Evolutionary conservation across 2,888 invertebrate species (phyloP).

Genomic region (Isoperla grammatica): DNA sequence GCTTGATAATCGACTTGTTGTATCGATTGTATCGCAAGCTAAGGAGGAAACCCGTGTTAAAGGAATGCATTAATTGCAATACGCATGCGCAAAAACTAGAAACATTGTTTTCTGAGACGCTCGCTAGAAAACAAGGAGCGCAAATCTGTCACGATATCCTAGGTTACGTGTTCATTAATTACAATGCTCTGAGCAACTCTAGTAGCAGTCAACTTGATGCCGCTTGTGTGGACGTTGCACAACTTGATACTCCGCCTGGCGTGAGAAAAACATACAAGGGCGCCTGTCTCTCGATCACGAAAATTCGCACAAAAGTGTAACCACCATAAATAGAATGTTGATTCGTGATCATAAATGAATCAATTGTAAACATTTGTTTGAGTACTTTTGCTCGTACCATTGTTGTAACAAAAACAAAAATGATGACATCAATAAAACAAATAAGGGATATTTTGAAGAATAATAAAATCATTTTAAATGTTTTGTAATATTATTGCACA

Average conservation of each 20-base stretch:
- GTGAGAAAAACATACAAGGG: too few species aligned
- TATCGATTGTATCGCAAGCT: constrained; percentile 11
- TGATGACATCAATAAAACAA: too few species aligned
- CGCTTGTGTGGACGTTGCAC: too few species aligned
- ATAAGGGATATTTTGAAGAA: too few species aligned
- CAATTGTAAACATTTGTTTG: too few species aligned
- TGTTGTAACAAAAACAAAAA: too few species aligned
- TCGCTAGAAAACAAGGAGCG: constrained; percentile 5
- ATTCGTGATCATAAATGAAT: too few species aligned
- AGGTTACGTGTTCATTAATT: constrained; percentile 15
- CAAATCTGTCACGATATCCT: constrained; percentile 12
- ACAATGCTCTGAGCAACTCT: background rate
- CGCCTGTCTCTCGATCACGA: too few species aligned
- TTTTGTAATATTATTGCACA: too few species aligned
- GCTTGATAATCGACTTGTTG: constrained; percentile 13
- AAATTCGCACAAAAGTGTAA: background rate
- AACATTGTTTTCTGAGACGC: constrained; percentile 15
- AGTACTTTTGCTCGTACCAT: too few species aligned
- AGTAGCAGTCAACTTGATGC: background rate
- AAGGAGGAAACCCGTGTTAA: constrained; percentile 15
- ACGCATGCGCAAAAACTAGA: constrained; percentile 1
- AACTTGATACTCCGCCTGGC: too few species aligned
- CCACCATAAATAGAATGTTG: background rate
- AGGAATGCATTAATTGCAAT: constrained; percentile 18
- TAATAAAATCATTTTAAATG: too few species aligned